A percentile compares a stretch with the other conserved stretches of the same genome.
These are phyloP conservation scores for Staurois parvus DNA, from an alignment of 2,797 vertebrate genomes.

Conservation along the genomic window DNA sequence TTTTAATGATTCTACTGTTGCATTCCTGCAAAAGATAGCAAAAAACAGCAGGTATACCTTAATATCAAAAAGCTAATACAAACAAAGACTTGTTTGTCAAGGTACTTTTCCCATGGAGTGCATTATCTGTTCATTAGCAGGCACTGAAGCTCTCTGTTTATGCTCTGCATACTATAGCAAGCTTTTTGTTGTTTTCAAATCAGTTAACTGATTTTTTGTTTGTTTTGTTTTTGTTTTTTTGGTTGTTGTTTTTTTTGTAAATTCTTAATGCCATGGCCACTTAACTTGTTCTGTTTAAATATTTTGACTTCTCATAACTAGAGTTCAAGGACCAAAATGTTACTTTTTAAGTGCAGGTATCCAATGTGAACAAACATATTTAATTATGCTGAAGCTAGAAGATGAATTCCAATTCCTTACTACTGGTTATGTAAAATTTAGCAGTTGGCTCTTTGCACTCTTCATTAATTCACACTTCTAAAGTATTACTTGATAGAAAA, in stretches of 20 bases:
- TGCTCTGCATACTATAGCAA: neutral
- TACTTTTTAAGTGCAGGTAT: no score
- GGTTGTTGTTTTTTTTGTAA: no score
- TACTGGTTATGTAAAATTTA: no score
- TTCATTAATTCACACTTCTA: no score
- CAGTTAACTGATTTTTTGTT: neutral
- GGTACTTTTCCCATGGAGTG: neutral
- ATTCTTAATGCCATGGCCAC: neutral
- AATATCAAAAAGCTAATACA: neutral
- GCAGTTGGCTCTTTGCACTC: no score
- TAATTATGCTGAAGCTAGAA: no score
- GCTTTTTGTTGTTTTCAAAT: neutral
- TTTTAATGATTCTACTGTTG: neutral
- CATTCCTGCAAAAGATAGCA: neutral
- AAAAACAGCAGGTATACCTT: neutral
- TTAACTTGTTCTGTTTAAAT: neutral
- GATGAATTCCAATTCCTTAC: no score
- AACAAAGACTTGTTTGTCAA: neutral
- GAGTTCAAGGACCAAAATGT: neutral
- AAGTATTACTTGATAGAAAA: no score
- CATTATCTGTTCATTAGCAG: neutral
- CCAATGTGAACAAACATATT: no score
- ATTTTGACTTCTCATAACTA: neutral
- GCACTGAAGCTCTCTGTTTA: neutral
- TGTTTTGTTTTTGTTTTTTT: no score